phyloP scores from a whole-genome alignment of 2,888 invertebrate genomes.

The Liodrosophila aerea region DNA sequence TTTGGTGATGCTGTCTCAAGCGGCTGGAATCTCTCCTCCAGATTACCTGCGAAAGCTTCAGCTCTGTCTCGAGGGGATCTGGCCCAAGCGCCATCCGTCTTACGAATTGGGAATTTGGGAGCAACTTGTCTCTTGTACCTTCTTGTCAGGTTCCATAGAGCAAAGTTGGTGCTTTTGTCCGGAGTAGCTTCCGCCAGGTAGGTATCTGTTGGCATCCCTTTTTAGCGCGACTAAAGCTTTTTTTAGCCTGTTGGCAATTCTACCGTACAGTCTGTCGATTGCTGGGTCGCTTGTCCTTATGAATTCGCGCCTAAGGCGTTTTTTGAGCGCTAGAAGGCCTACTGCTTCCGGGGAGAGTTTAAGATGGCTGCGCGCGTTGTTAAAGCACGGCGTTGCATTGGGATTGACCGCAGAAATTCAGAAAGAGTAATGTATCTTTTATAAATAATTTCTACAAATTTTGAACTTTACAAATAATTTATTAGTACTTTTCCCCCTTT shows the following conservation, averaged over 20 bases:
- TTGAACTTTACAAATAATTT: no score
- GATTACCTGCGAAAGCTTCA: no score
- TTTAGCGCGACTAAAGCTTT: slow-evolving; percentile 2
- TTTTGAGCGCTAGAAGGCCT: slow-evolving; percentile 6
- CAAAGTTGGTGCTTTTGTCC: neutral
- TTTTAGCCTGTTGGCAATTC: neutral
- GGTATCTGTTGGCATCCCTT: slow-evolving; percentile 3
- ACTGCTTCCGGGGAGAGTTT: slow-evolving; percentile 7
- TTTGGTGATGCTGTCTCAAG: slow-evolving; percentile 4
- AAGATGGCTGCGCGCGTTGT: neutral
- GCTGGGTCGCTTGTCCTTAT: slow-evolving; percentile 1
- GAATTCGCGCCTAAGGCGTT: slow-evolving; percentile 5
- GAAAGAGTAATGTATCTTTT: no score
- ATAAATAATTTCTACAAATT: no score
- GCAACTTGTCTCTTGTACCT: no score
- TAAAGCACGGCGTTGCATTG: no score
- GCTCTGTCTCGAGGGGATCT: no score
- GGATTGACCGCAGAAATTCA: no score
- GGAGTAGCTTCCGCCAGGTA: slow-evolving; percentile 2
- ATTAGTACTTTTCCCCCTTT: no score
- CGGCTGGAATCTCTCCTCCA: slow-evolving; percentile 3
- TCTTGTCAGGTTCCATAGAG: neutral
- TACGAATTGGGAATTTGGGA: no score
- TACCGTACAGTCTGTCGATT: neutral
- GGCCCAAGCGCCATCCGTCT: no score